A percentile compares a stretch with the other conserved stretches of the same genome.
phyloP scores from a whole-genome alignment of 1,140 invertebrate species.

The Calycopis cecrops region DNA sequence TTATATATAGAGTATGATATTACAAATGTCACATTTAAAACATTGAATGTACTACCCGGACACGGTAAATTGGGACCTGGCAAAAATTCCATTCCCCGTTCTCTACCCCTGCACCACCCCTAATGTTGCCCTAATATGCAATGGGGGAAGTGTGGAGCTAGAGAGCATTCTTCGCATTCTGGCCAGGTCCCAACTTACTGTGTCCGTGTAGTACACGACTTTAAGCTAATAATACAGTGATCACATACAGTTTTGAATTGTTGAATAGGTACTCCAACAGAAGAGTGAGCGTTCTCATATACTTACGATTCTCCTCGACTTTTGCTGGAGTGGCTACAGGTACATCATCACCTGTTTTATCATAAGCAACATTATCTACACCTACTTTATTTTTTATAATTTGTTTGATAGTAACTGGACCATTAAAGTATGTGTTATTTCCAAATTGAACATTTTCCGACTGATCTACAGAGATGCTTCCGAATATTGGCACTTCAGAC shows the following conservation, averaged over 20 bases:
- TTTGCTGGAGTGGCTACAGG: not conserved
- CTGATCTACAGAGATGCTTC: slow-evolving; percentile 41
- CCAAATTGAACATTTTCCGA: slow-evolving; percentile 62
- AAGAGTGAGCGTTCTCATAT: not conserved
- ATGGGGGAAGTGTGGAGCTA: too few relatives aligned
- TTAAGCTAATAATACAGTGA: too few relatives aligned
- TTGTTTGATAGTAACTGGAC: slow-evolving; percentile 61
- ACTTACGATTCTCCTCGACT: slow-evolving; percentile 29
- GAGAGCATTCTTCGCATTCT: too few relatives aligned
- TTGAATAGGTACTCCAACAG: not conserved
- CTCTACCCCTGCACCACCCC: too few relatives aligned
- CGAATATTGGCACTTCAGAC: slow-evolving; percentile 33
- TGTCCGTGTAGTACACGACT: too few relatives aligned
- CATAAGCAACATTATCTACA: slow-evolving; percentile 50
- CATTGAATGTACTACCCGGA: too few relatives aligned
- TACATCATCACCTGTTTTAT: slow-evolving; percentile 39
- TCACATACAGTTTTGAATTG: not conserved
- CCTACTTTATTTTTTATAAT: slow-evolving; percentile 43
- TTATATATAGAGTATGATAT: too few relatives aligned
- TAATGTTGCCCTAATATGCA: too few relatives aligned
- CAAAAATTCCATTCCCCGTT: too few relatives aligned
- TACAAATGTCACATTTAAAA: too few relatives aligned
- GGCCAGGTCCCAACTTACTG: too few relatives aligned
- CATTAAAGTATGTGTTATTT: slow-evolving; percentile 61
- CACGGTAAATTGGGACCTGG: too few relatives aligned